These are phyloP conservation scores for Tor tambroides DNA, from an alignment of 2,113 vertebrate species.

Conservation along the genomic window DNA sequence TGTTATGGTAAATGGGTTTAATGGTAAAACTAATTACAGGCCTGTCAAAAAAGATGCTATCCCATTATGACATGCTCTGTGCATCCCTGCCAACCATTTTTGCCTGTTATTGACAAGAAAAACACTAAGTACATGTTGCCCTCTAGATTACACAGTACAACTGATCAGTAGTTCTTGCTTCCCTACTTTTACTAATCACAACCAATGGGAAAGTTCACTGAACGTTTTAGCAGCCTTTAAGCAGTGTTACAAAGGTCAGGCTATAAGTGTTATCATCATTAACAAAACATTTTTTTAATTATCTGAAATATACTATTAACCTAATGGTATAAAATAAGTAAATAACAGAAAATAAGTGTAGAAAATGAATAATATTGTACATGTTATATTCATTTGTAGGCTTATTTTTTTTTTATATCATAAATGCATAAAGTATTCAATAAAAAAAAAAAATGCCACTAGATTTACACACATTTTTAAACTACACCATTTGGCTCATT, in stretches of 20 bases:
- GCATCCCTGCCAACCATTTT: not conserved
- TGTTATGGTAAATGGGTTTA: slow-evolving; percentile 19
- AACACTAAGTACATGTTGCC: slow-evolving; percentile 15
- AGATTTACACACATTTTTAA: not conserved
- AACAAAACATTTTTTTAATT: too few species aligned
- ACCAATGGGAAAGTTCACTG: slow-evolving; percentile 28
- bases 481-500: not conserved
- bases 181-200: slow-evolving; percentile 2
- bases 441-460: too few species aligned
- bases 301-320: not conserved
- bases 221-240: slow-evolving; percentile 41
- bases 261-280: slow-evolving; percentile 6
- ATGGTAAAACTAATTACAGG: slow-evolving; percentile 34
- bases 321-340: not conserved
- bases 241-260: not conserved
- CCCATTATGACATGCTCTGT: slow-evolving; percentile 15
- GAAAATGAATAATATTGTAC: too few species aligned
- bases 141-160: not conserved
- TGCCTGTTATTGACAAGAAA: not conserved
- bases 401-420: too few species aligned
- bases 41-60: slow-evolving; percentile 10
- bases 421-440: too few species aligned
- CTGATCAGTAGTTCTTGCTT: slow-evolving; percentile 9
- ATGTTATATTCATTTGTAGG: too few species aligned
- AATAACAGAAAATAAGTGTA: too few species aligned